A percentile compares a stretch with the other conserved stretches of the same genome.
These are phyloP conservation scores for Nothobranchius kuhntae DNA, from an alignment of 2,113 vertebrate genomes.

Conservation along the genomic window DNA sequence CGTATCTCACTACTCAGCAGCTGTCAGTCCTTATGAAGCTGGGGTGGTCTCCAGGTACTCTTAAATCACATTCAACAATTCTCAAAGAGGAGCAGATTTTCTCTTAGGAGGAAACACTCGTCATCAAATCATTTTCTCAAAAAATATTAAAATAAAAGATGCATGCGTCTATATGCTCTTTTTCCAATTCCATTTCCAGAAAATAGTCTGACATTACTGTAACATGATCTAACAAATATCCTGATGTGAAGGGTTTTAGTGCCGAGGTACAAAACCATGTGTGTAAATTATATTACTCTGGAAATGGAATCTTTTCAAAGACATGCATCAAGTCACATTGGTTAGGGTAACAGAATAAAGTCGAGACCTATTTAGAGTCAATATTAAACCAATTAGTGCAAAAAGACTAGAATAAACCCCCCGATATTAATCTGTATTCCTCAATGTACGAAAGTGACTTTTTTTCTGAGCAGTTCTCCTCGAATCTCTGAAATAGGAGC, in stretches of 20 bases:
- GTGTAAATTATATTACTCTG: slow-evolving; percentile 10
- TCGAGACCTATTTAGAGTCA: slow-evolving; percentile 24
- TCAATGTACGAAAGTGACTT: slow-evolving; percentile 7
- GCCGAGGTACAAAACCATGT: slow-evolving; percentile 10
- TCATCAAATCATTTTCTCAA: slow-evolving; percentile 7
- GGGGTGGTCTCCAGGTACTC: not conserved
- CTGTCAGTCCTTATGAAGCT: not conserved
- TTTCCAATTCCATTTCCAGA: not conserved
- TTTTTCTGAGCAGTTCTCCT: slow-evolving; percentile 10
- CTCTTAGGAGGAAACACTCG: too few species aligned
- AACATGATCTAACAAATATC: slow-evolving; percentile 35
- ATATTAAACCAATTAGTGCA: slow-evolving; percentile 2
- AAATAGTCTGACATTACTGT: slow-evolving; percentile 23
- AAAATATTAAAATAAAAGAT: slow-evolving; percentile 2
- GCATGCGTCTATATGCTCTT: slow-evolving; percentile 3
- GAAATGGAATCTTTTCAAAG: slow-evolving; percentile 5
- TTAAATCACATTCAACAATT: slow-evolving; percentile 36
- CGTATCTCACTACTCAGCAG: not conserved
- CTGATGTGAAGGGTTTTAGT: slow-evolving; percentile 9
- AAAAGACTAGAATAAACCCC: not conserved
- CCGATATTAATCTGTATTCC: slow-evolving; percentile 10
- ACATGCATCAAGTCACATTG: not conserved
- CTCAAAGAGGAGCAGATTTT: slow-evolving; percentile 5
- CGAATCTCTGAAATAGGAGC: slow-evolving; percentile 22
- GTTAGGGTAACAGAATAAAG: slow-evolving; percentile 12